Percentiles rank a stretch among this genome's conserved stretches.
Evolutionary conservation across 2,797 vertebrate genomes (phyloP).

Genomic region (Pantherophis alleghaniensis): DNA sequence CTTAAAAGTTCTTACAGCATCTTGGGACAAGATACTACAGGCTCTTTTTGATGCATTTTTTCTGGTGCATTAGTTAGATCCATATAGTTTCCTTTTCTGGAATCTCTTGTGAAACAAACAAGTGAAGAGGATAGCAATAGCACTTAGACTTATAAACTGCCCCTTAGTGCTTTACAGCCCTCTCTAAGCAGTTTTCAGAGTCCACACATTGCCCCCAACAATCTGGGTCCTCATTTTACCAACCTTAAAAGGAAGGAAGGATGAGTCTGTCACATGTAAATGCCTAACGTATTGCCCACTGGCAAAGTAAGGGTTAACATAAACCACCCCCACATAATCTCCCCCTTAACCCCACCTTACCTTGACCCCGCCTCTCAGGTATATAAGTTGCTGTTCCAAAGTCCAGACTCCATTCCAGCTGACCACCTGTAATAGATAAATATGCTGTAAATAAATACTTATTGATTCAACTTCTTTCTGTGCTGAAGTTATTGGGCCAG

Average conservation of each 20-base stretch:
- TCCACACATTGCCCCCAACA: neutral
- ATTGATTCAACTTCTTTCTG: too few relatives aligned
- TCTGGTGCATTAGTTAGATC: neutral
- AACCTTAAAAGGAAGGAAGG: neutral
- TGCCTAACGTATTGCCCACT: too few relatives aligned
- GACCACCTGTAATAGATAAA: too few relatives aligned
- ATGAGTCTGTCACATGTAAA: too few relatives aligned
- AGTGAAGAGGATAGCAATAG: neutral
- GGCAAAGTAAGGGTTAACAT: too few relatives aligned
- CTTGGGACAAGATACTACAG: neutral
- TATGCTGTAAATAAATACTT: too few relatives aligned
- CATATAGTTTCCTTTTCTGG: neutral
- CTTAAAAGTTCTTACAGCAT: neutral
- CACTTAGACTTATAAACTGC: neutral
- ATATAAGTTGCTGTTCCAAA: too few relatives aligned
- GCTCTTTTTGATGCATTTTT: neutral
- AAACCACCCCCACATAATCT: too few relatives aligned
- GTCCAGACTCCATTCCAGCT: too few relatives aligned
- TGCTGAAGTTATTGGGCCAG: too few relatives aligned
- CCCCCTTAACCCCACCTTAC: too few relatives aligned
- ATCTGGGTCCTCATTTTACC: neutral
- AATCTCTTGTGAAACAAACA: neutral
- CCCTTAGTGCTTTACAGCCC: neutral
- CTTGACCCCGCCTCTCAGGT: too few relatives aligned
- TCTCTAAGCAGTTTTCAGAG: neutral